A percentile compares a stretch with the other conserved stretches of the same genome.
Conservation (phyloP, 2,797 vertebrate genomes). For the Selene dorsalis region DNA sequence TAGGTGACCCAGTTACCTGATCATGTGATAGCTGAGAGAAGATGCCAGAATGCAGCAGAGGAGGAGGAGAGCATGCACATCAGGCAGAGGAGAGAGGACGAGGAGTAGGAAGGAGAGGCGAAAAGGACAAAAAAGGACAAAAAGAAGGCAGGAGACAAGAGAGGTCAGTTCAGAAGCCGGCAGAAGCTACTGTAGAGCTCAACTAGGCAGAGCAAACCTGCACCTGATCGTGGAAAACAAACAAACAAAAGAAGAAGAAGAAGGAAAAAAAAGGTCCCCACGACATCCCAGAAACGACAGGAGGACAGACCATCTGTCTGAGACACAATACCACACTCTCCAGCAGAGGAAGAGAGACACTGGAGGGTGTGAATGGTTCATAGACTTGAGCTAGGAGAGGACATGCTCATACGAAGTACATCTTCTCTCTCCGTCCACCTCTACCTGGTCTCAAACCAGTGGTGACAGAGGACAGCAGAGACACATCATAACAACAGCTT, state of each 20-base stretch:
- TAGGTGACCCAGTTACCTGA: constrained; percentile 95
- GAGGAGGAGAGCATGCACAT: constrained; percentile 93
- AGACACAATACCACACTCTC: constrained; percentile 33
- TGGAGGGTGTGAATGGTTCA: not conserved
- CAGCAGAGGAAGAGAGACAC: constrained; percentile 14
- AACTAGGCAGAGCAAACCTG: constrained; percentile 61
- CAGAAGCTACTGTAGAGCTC: constrained; percentile 62
- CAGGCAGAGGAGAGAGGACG: constrained; percentile 87
- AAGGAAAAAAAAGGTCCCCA: not conserved
- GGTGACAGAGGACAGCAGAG: too few relatives aligned
- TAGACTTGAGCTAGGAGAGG: constrained; percentile 12
- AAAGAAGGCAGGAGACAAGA: constrained; percentile 79
- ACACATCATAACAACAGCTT: not conserved
- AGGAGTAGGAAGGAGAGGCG: constrained; percentile 59
- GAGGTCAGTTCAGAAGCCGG: constrained; percentile 83
- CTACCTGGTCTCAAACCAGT: too few relatives aligned
- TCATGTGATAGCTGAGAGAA: constrained; percentile 99
- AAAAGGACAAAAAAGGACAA: constrained; percentile 77
- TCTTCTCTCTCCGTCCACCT: too few relatives aligned
- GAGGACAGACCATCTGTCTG: constrained; percentile 43
- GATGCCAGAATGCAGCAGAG: constrained; percentile 98
- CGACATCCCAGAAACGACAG: constrained; percentile 28
- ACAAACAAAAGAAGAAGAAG: not conserved
- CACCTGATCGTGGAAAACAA: constrained; percentile 15
- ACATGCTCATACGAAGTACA: constrained; percentile 1